These are phyloP conservation scores for Drosophila quinaria DNA, from an alignment of 2,888 invertebrate species.

Conservation along the genomic window DNA sequence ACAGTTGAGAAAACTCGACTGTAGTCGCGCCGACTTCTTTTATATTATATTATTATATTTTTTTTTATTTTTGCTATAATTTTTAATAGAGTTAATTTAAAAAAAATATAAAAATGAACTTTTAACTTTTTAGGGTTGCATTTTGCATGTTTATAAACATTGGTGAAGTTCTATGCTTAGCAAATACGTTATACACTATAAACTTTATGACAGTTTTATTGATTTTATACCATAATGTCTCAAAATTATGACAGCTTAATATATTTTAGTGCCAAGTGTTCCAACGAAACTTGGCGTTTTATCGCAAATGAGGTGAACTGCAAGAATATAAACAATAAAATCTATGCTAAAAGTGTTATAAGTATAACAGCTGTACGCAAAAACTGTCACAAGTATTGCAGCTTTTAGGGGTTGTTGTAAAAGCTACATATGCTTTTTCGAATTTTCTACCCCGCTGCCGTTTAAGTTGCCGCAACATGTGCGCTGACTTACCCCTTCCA, in stretches of 20 bases:
- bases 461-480: conserved; percentile 20
- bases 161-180: neutral
- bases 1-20: too few relatives aligned
- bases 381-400: neutral
- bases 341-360: neutral
- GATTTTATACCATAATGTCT: neutral
- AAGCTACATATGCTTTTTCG: conserved; percentile 13
- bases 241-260: neutral
- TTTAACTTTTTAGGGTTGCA: too few relatives aligned
- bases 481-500: conserved; percentile 25
- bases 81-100: too few relatives aligned
- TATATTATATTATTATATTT: too few relatives aligned
- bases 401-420: conserved; percentile 7
- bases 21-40: too few relatives aligned
- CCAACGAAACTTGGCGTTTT: conserved; percentile 7
- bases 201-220: neutral
- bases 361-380: neutral
- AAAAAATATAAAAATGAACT: too few relatives aligned
- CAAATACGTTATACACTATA: neutral
- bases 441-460: neutral
- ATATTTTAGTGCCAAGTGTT: neutral
- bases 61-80: too few relatives aligned
- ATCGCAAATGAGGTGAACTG: conserved; percentile 19
- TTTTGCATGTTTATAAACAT: neutral
- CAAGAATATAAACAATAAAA: neutral